These are phyloP conservation scores for Bellardia pandia DNA, from an alignment of 2,888 invertebrate genomes.

Conservation along the genomic window DNA sequence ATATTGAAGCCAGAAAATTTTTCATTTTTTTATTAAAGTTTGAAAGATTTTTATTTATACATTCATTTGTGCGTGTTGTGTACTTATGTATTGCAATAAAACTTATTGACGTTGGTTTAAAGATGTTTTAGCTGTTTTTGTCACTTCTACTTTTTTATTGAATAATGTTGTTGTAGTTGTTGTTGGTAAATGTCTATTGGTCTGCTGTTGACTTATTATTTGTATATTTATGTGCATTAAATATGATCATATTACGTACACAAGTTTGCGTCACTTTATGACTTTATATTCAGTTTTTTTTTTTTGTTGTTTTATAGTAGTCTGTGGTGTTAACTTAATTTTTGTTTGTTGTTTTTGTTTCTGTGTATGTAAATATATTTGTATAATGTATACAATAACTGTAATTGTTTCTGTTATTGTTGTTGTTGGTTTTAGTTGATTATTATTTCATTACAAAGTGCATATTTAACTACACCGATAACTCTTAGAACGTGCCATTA, in stretches of 20 bases:
- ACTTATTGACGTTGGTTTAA: slow-evolving; percentile 60
- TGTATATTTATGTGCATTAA: slow-evolving; percentile 4
- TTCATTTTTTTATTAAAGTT: no score
- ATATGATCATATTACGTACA: slow-evolving; percentile 62
- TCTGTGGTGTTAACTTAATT: slow-evolving; percentile 10
- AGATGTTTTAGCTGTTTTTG: slow-evolving; percentile 70
- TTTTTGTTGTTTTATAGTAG: slow-evolving; percentile 6
- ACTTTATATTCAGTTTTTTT: slow-evolving; percentile 48
- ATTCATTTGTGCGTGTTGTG: no score
- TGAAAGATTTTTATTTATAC: no score
- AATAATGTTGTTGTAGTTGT: slow-evolving; percentile 6
- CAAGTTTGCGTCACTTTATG: slow-evolving; percentile 65
- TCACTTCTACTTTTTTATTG: slow-evolving; percentile 57
- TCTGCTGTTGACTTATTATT: slow-evolving; percentile 59
- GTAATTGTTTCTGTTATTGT: slow-evolving; percentile 2
- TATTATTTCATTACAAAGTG: slow-evolving; percentile 8
- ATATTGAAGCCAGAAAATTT: no score
- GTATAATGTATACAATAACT: slow-evolving; percentile 31
- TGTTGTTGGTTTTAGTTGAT: background rate
- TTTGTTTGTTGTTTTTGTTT: slow-evolving; percentile 2
- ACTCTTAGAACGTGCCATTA: background rate
- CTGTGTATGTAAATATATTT: background rate
- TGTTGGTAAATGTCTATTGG: slow-evolving; percentile 53
- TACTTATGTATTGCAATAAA: background rate
- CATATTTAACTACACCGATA: background rate